A percentile compares a stretch with the other conserved stretches of the same genome.
Evolutionary conservation across 92 coral and sea anemone species (phyloP).

Genomic region (Epizoanthus illoricatus): DNA sequence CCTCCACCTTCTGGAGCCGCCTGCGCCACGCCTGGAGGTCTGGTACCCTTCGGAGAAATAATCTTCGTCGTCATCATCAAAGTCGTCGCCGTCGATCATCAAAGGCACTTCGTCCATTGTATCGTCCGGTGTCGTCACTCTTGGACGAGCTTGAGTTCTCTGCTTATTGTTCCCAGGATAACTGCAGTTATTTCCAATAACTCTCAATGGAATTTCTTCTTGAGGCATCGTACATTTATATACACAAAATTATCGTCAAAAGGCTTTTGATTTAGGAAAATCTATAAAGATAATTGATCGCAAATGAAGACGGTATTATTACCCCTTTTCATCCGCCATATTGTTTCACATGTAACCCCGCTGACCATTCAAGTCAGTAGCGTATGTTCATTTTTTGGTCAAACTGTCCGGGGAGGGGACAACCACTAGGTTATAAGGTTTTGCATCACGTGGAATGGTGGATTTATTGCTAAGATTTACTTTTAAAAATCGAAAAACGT

Average conservation of each 20-base stretch:
- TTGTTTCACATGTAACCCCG: constrained; percentile 28
- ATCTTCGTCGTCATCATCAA: constrained; percentile 79
- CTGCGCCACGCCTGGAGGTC: constrained; percentile 67
- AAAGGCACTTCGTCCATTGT: constrained; percentile 79
- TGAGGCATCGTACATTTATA: constrained; percentile 53
- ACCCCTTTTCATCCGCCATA: constrained; percentile 35
- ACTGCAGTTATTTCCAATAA: constrained; percentile 37
- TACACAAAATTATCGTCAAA: neutral
- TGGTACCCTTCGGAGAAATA: constrained; percentile 86
- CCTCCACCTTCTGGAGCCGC: constrained; percentile 60
- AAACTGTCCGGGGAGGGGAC: neutral
- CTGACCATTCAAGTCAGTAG: constrained; percentile 16
- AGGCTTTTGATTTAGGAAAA: neutral
- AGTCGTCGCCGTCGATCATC: constrained; percentile 70
- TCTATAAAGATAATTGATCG: neutral
- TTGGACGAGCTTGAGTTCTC: constrained; percentile 29
- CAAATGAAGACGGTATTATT: neutral
- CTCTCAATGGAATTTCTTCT: constrained; percentile 77
- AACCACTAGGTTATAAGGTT: neutral
- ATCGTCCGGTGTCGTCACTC: constrained; percentile 38
- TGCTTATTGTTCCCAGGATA: constrained; percentile 16
- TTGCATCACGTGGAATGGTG: too few species aligned
- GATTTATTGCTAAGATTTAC: too few species aligned
- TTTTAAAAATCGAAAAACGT: too few species aligned
- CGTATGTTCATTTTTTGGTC: constrained; percentile 20